A percentile compares a stretch with the other conserved stretches of the same genome.
These are phyloP conservation scores for Pluvianellus socialis DNA, from an alignment of 2,113 vertebrate species.

Conservation along the genomic window DNA sequence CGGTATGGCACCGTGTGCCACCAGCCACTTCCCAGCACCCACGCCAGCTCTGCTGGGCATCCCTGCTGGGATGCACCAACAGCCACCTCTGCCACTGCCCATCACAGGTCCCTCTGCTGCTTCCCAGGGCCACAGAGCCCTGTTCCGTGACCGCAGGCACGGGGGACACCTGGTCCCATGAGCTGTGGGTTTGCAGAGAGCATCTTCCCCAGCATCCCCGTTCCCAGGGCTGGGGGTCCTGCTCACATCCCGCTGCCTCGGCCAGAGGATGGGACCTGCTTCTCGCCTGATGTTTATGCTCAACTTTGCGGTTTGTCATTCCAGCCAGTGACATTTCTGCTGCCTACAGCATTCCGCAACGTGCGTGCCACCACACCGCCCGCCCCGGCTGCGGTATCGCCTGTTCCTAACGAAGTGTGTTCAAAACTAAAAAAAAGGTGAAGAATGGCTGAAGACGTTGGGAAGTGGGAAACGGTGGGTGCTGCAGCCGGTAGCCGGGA, in stretches of 20 bases:
- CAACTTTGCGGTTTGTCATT: not conserved
- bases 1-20: no score
- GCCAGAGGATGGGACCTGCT: not conserved
- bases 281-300: not conserved
- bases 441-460: not conserved
- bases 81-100: no score
- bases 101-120: no score
- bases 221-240: not conserved
- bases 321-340: not conserved
- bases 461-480: no score
- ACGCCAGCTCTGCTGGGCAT: accelerated
- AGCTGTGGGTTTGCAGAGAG: not conserved
- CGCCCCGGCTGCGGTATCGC: no score
- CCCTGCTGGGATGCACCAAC: not conserved
- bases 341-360: accelerated
- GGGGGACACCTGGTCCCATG: no score
- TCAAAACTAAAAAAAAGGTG: not conserved
- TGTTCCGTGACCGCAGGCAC: no score
- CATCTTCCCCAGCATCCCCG: accelerated
- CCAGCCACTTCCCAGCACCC: not conserved
- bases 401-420: accelerated
- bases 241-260: not conserved
- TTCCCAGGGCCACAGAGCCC: no score
- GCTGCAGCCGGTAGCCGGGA: not conserved
- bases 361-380: accelerated